These are phyloP conservation scores for Thecophora atra DNA, from an alignment of 2,888 invertebrate genomes.

Conservation along the genomic window DNA sequence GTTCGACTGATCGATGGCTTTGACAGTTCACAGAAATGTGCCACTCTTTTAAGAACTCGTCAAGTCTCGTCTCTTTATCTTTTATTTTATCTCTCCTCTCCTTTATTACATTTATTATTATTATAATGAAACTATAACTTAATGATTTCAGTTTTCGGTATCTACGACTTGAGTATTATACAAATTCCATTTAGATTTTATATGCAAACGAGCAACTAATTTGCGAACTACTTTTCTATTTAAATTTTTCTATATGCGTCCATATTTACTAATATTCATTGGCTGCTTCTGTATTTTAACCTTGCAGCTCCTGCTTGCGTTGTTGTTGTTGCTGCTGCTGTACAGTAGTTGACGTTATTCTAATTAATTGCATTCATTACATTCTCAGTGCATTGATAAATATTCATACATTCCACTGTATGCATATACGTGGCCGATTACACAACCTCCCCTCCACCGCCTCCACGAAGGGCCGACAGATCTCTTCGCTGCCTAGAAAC, in stretches of 20 bases:
- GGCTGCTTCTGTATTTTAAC: slow-evolving; percentile 15
- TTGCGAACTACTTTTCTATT: background rate
- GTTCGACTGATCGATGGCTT: too few species aligned
- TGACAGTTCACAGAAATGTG: too few species aligned
- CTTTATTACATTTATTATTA: too few species aligned
- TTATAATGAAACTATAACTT: too few species aligned
- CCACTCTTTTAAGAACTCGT: too few species aligned
- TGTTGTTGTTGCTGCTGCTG: slow-evolving; percentile 29
- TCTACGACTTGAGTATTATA: background rate
- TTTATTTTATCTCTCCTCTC: too few species aligned
- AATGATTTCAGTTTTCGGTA: background rate
- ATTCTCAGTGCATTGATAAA: slow-evolving; percentile 31
- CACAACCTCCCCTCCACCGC: background rate
- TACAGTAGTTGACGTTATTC: too few species aligned
- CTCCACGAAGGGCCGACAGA: slow-evolving; percentile 3
- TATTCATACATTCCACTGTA: slow-evolving; percentile 24
- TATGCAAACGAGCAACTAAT: background rate
- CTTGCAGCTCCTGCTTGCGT: slow-evolving; percentile 22
- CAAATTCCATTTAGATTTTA: background rate
- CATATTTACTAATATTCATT: slow-evolving; percentile 12
- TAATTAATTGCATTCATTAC: slow-evolving; percentile 29
- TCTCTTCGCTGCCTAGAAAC: slow-evolving; percentile 30
- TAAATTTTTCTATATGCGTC: background rate
- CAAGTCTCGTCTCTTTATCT: too few species aligned
- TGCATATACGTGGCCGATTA: slow-evolving; percentile 12